These are phyloP conservation scores for Hystrix cristata DNA, from an alignment of 2,113 vertebrate genomes.

Conservation along the genomic window DNA sequence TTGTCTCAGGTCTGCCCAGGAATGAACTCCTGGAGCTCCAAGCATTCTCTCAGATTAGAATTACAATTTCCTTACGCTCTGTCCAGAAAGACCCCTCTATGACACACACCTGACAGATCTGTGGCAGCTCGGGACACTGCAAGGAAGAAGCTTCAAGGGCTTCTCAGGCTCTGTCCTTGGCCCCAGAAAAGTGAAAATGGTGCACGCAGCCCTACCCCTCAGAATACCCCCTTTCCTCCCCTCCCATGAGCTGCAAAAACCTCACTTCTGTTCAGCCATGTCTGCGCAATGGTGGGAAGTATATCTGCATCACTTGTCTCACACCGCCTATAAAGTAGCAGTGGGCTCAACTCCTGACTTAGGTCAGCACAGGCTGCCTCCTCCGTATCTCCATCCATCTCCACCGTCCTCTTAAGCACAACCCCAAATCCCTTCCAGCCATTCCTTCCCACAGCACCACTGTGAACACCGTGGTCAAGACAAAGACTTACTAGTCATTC, in stretches of 20 bases:
- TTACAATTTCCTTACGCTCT: not conserved
- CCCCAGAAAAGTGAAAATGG: not conserved
- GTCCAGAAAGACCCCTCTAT: not conserved
- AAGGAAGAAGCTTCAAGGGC: not conserved
- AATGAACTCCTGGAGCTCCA: not conserved
- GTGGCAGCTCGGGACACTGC: not conserved
- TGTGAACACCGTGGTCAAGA: not conserved
- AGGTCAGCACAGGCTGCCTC: not conserved
- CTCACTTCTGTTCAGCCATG: not conserved
- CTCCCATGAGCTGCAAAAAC: not conserved
- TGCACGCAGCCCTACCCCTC: too few relatives aligned
- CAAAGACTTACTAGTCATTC: not conserved
- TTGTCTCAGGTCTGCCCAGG: not conserved
- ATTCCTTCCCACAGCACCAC: not conserved
- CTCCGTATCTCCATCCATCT: fast-evolving
- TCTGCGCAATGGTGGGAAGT: not conserved
- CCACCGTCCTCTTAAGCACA: not conserved
- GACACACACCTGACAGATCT: not conserved
- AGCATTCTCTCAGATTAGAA: not conserved
- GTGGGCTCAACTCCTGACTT: not conserved
- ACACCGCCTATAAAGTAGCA: fast-evolving
- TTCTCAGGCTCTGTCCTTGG: not conserved
- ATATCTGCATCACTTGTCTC: fast-evolving
- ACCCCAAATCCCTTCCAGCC: too few relatives aligned
- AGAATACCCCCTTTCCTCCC: too few relatives aligned